These are phyloP conservation scores for Salmo trutta DNA, from an alignment of 2,797 vertebrate species.

Conservation along the genomic window DNA sequence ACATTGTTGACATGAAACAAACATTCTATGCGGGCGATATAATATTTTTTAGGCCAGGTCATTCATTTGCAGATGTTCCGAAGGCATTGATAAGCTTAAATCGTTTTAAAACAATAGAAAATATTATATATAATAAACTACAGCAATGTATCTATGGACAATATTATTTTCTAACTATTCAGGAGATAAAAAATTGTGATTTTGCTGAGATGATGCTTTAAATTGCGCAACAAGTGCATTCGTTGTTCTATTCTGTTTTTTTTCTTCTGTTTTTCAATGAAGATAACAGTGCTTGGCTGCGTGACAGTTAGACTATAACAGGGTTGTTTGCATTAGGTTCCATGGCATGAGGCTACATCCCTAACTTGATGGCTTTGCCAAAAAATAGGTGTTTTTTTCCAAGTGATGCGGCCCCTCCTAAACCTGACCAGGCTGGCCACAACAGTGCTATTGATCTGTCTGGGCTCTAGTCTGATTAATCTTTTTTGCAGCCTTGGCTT, in stretches of 20 bases:
- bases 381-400: background rate
- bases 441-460: background rate
- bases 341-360: background rate
- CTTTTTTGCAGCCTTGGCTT: constrained; percentile 12
- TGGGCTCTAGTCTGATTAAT: background rate
- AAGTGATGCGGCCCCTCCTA: background rate
- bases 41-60: background rate
- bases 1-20: constrained; percentile 22
- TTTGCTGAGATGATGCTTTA: background rate
- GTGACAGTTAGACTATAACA: background rate
- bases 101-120: background rate
- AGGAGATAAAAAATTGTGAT: too few species aligned
- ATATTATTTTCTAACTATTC: background rate
- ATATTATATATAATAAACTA: background rate
- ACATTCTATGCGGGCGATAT: background rate
- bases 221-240: background rate
- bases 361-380: background rate
- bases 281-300: background rate
- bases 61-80: background rate
- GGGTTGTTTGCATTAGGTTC: background rate
- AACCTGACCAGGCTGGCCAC: background rate
- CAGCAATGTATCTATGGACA: background rate
- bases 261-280: background rate
- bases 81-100: background rate
- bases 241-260: background rate